Evolutionary conservation across 2,888 invertebrate genomes (phyloP), one percentile per base, ranked within the genome.

Genomic region (Microdon myrmicae): DNA sequence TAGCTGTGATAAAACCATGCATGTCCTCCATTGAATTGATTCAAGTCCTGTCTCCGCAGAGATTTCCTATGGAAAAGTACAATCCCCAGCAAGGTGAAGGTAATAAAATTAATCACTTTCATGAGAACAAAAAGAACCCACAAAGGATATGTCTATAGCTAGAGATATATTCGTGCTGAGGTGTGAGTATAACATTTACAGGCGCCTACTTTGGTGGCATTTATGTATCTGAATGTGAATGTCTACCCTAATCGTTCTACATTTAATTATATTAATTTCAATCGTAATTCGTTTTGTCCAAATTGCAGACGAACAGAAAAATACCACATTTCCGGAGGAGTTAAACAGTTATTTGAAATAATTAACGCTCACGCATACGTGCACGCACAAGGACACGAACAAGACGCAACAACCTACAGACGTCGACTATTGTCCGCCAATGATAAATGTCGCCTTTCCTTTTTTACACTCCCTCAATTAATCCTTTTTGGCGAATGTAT

Each of bases 291-390:
- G 58, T 64, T 64, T 64, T 58, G 58, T 58, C 64, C 64, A 34
- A 64, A 53, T 58, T 39, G 37, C 58, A 56, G 19, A n/a, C n/a
- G 28, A 51, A 31, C 41, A 53, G 43, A 56, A 58, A 60, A 58
- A 64, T 49, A 58, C 17, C 64, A 64, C 58, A 64, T 51, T 51
- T 64, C 64, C 64, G 47, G 58, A n/a, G 53, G 51, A 47, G 64
- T 64, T 64, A 58, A 64, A 58, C 58, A 58, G 64, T 64, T 58
- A 58, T 64, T 64, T 64, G 64, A 64, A 64, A 64, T 64, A 64
- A 64, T 64, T 58, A 64, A 64, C 58, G 64, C 43, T 29, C 64
- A 61, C 60, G 41, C 43, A 45, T 45, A 45, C 28, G 23, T 23
- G 7, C 20, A 3, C 29, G 23, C 9, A 34, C 20, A 45, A 47